Evolutionary conservation across 2,113 vertebrate genomes (phyloP).

Genomic region (Sapayoa aenigma): DNA sequence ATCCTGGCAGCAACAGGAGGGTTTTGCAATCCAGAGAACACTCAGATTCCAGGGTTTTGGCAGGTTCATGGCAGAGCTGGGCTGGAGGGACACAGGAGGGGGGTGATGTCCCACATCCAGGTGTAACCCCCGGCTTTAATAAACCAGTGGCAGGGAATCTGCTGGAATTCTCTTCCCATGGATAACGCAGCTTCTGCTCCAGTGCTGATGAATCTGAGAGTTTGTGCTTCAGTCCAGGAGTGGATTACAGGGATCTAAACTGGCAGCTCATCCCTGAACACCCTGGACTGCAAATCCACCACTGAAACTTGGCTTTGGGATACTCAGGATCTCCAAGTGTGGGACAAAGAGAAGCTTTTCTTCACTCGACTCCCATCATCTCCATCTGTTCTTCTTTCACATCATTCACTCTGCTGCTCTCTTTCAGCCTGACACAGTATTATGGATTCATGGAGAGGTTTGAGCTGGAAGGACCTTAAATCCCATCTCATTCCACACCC

Average conservation of each 20-base stretch:
- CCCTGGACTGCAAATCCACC: accelerated
- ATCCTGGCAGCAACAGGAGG: not conserved
- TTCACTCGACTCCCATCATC: accelerated
- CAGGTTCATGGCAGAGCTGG: accelerated
- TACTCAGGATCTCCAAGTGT: accelerated
- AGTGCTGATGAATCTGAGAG: not conserved
- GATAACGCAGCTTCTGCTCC: not conserved
- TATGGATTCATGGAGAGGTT: accelerated
- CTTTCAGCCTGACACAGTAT: too few species aligned
- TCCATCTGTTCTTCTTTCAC: accelerated
- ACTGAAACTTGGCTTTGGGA: accelerated
- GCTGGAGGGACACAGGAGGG: not conserved
- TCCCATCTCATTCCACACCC: too few species aligned
- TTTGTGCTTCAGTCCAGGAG: not conserved
- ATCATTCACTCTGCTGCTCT: not conserved
- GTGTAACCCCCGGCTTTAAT: accelerated
- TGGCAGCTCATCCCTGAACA: accelerated
- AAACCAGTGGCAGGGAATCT: accelerated
- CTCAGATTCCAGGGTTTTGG: accelerated
- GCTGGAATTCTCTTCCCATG: accelerated
- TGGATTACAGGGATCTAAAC: not conserved
- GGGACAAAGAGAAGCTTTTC: not conserved
- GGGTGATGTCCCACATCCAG: not conserved
- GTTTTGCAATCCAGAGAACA: not conserved
- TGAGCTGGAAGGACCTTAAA: not conserved